Base-by-base conservation (phyloP, 2,888 invertebrate species). In the Rhorus exstirpatorius region DNA sequence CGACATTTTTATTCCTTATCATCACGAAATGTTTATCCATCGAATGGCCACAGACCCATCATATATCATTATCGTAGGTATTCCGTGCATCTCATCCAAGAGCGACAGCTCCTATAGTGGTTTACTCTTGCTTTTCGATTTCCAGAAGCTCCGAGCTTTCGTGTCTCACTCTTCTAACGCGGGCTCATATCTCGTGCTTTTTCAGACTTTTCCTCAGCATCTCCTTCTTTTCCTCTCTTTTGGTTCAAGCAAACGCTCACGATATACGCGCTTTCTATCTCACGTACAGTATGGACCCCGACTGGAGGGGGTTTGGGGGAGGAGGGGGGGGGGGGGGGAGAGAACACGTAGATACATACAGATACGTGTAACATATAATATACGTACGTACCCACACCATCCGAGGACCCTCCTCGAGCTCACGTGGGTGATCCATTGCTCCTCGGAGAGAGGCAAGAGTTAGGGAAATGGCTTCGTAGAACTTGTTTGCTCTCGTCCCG, bases 391-490 rank as follows among this genome's bases (percentile, higher is more conserved):
- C 38, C 44, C 58, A 55, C 80, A 86, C 86, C 88, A 87, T 85
- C 87, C 88, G 89, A 8, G 35, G 58, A 87, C 77, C 61, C 77
- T 67, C 55, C 74, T 68, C 79, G 82, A 58, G 82, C 74, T 82
- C 89, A 90, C 83, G 72, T 79, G 68, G 85, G 89, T 92, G 92
- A 93, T 93, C 90, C 92, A 93, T 93, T 90, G 90, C 90, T 91
- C 92, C 92, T 92, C 88, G 83, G 92, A 92, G 92, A 92, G 92
- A 90, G 88, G 86, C 86, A 89, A 89, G 89, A 91, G 91, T 90
- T 90, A 90, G 90, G 92, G 91, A 92, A 92, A 92, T 92, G 90
- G 92, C 91, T 92, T 92, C 87, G 89, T 87, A 88, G 90, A 92
- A 92, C 91, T 92, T 92, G 92, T 92, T 92, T 92, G 90, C 88